Evolutionary conservation across 2,797 vertebrate genomes (phyloP), one percentile per base, ranked within the genome.

Genomic region (Pseudochromis fuscus): DNA sequence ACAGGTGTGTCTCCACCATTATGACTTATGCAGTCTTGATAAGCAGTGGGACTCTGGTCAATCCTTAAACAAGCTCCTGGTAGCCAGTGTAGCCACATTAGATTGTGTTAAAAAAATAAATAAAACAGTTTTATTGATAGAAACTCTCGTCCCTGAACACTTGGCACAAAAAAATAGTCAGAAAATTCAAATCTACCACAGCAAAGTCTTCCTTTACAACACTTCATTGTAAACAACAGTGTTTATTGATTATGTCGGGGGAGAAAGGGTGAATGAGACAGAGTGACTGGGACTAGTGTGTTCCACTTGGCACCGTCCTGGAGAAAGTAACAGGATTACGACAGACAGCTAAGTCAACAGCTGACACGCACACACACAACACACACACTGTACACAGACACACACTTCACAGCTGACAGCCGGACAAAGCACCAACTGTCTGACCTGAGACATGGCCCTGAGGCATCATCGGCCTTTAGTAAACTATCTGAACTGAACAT

Each of bases 321-420:
- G 67, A 89, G 81, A 92, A 92, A 91, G 89, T 91, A 89, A 77
- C 90, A 86, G 83, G 74, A 86, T 79, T 84, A 88, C 49, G 48
- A 71, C 81, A 92, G 90, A 89, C 86, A 86, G 90, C 83, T 90
- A 89, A 87, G 60, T 86, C 88, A 92, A 93, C 91, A 93, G 85
- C 87, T 89, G 85, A 83, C 76, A 75, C 60, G 67, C 83, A 75
- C 63, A 67, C 71, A 61, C 63, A 42, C 59, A 65, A 57, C 25
- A 56, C 66, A 75, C 76, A 82, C 79, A 80, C 48, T 30, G 33
- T 44, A 60, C 8, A 1, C n/a, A 45, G 7, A 67, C 62, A 62
- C 46, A 67, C 33, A 40, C 56, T 37, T 60, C 81, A 85, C 88
- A 90, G 91, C 88, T 91, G 91, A 87, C 80, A 67, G 64, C 3